Evolutionary conservation across 1,140 invertebrate species (phyloP), one percentile per base, ranked within the genome.

Genomic region (Glomeris maerens): DNA sequence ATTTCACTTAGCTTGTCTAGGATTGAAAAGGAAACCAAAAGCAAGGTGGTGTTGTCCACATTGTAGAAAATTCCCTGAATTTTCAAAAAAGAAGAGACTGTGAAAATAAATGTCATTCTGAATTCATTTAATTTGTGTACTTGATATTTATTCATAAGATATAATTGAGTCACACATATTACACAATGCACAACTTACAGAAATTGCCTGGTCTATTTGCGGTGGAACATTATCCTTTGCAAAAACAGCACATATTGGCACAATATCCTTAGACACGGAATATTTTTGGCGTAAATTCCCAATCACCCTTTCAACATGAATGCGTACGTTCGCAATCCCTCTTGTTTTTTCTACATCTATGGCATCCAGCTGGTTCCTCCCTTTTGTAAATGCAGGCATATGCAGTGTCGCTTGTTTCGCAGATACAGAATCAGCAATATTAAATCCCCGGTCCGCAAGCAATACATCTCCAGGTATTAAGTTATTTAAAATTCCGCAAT

Each of bases 291-390:
- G 54, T 17, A 57, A 13, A 7, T 27, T 21, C 7, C 52, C 54
- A 27, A 61, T 61, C 13, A 53, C 57, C 23, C 57, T 39, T 54
- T 61, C 59, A 3, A 61, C 61, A 52, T 62, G 59, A 20, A 62
- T 62, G 27, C 59, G 22, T 25, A 56, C 52, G 21, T 50, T 27
- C 31, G 55, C 58, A 7, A 63, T 59, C 44, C 53, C 26, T 36
- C 57, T 46, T 13, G 60, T 54, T 28, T 54, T 46, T 47, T 50
- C 52, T 3, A 55, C 29, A 39, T 60, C 55, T 2, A 50, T 17
- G 27, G 46, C 22, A 26, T 14, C 23, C 23, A 59, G 29, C 44
- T 59, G 54, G 5, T 7, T 27, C 20, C 46, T 41, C 3, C 52
- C 56, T 45, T 50, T 50, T 36, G 45, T 54, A 42, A 54, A 58